Conservation (phyloP, 1,140 invertebrate species). For the Saccostrea glomerata region DNA sequence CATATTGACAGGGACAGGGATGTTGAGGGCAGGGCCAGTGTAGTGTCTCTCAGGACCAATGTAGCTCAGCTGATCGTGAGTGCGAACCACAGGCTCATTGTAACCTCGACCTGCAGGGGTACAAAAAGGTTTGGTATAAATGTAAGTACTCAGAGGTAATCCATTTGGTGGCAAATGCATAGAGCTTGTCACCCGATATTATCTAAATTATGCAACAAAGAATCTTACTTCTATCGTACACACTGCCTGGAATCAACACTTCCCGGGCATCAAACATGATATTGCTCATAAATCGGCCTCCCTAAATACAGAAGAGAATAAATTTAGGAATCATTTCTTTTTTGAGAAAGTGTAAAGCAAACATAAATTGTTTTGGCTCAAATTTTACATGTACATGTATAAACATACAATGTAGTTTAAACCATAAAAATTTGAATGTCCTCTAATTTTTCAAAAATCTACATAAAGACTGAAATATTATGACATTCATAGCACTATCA, state of each 20-base stretch:
- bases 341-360: background rate
- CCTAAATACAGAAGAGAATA: slow-evolving; percentile 75
- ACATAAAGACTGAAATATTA: too few species aligned
- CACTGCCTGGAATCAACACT: slow-evolving; percentile 86
- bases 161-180: background rate
- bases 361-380: background rate
- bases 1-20: slow-evolving; percentile 95
- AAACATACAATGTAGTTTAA: too few species aligned
- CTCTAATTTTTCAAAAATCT: too few species aligned
- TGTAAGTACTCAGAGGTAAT: background rate
- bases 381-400: background rate
- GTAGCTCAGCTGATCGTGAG: slow-evolving; percentile 95
- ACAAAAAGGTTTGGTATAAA: background rate
- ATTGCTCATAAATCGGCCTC: slow-evolving; percentile 97
- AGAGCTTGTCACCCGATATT: background rate
- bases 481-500: background rate
- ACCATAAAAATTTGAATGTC: too few species aligned
- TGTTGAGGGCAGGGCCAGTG: slow-evolving; percentile 81
- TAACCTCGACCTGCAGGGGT: slow-evolving; percentile 62
- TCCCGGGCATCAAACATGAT: slow-evolving; percentile 86
- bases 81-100: slow-evolving; percentile 79
- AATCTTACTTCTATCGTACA: slow-evolving; percentile 85
- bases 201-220: background rate
- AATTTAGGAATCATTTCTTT: background rate
- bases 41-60: slow-evolving; percentile 92